These are phyloP conservation scores for Odontamblyopus rebecca DNA, from an alignment of 2,797 vertebrate genomes.

Conservation along the genomic window DNA sequence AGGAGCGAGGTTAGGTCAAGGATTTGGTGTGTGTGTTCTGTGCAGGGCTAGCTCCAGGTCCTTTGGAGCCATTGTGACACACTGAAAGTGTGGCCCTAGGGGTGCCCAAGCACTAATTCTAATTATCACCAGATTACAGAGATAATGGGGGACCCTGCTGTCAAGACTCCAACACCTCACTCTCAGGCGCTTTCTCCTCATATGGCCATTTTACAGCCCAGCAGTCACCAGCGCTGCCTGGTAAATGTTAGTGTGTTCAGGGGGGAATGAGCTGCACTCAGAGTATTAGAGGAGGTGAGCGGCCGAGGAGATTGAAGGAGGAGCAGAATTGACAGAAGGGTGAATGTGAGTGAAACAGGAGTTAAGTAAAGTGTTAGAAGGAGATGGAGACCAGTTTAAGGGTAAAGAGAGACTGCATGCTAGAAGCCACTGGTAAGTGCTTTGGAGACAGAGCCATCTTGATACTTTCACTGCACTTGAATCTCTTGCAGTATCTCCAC, in stretches of 20 bases:
- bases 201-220: constrained; percentile 80
- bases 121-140: constrained; percentile 82
- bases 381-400: constrained; percentile 70
- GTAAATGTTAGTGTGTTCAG: constrained; percentile 67
- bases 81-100: constrained; percentile 65
- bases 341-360: constrained; percentile 68
- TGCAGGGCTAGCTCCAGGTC: constrained; percentile 56
- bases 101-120: constrained; percentile 78
- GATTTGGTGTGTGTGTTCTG: constrained; percentile 46
- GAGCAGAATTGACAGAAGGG: constrained; percentile 70
- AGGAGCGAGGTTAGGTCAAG: constrained; percentile 56
- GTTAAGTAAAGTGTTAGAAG: constrained; percentile 72
- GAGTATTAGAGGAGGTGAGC: constrained; percentile 69
- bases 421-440: constrained; percentile 54
- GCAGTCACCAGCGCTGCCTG: constrained; percentile 68
- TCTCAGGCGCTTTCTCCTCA: constrained; percentile 63
- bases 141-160: constrained; percentile 78
- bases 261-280: constrained; percentile 71
- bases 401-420: constrained; percentile 66
- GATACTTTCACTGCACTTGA: constrained; percentile 24
- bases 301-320: constrained; percentile 71
- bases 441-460: constrained; percentile 44
- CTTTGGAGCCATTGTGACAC: constrained; percentile 70
- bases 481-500: not conserved
- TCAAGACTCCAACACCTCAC: constrained; percentile 69